Base-by-base conservation (phyloP, 2,113 vertebrate genomes). In the Oncorhynchus clarkii region DNA sequence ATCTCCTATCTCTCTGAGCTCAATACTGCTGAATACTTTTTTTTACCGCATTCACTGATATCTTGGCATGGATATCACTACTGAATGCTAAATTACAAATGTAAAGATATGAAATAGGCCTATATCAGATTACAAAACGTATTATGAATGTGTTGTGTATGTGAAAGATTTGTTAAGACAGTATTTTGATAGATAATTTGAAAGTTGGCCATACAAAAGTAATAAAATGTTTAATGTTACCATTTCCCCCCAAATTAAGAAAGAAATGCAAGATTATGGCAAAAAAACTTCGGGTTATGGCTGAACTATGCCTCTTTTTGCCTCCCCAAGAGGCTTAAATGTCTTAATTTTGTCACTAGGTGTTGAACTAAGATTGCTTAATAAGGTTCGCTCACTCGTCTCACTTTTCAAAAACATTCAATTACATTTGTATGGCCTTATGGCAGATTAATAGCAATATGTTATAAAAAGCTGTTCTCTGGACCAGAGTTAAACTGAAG, bases 81-180 rank as follows among this genome's bases (percentile, higher is more conserved):
- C 1, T 34, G 70, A 3, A 27, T 62, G 78, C 22, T 62, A 81
- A 72, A 69, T 6, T 26, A n/a, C n/a, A 7, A 12, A 70, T 75
- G 60, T 72, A 66, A 59, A 31, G 54, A 79, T 54, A 73, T 26
- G 62, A 71, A 7, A 6, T 54, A 14, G 26, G 51, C 71, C 62
- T 57, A 70, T 16, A 6, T 54, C 26, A 29, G 51, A 72, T 64
- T 59, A 67, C 72, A 82, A 77, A 87, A 79, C 18, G 85, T 81
- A 79, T 29, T 60, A 6, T 6, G 71, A 5, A 54, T 68, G 76
- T 78, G 72, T 71, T n/a, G 18, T 72, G 81, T 26, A 78, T 72
- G 79, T 75, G 51, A 74, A 82, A 73, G 18, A 34, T 68, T 16
- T 20, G 64, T 31, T 75, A 65, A 60, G 84, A 72, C 29, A 18